Evolutionary conservation across 2,113 vertebrate genomes (phyloP), one percentile per base, ranked within the genome.

Genomic region (Menidia beryllina): DNA sequence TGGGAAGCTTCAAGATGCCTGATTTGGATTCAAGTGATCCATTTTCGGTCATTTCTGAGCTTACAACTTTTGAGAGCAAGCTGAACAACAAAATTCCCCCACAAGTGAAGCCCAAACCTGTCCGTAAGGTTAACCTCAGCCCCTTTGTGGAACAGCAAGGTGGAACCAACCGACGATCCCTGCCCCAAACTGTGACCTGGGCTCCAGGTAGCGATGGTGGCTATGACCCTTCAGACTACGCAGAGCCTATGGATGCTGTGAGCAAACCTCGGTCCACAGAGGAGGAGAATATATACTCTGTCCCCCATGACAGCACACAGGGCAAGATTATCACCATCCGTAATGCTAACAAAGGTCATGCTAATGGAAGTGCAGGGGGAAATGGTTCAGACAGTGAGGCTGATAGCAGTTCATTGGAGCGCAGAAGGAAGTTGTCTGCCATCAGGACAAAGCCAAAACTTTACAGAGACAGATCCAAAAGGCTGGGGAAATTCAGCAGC

Each of bases 291-390:
- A 99, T 99, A 69, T 99, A 99, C 86, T 97, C 97, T 0, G 97
- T 99, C 43, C 97, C 97, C 0, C 96, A 98, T 0, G 97, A 98
- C 90, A 99, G 96, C 91, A 98, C 96, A 34, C 97, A 98, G 61
- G 97, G 97, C 60, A 99, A 99, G 77, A 99, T 99, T 77, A 98
- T 99, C 87, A 98, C 97, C 72, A 94, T 99, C 36, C 93, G 97
- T 2, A 99, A 99, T 38, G 95, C 96, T 62, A 98, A 96, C 93
- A 98, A 97, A 60, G 87, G 94, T 6, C 94, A 97, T 4, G 84
- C 96, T 21, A 98, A 98, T 0, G 93, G 96, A 3, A 94, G 96
- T 0, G 95, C 95, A 1, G 93, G 95, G 0, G 96, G 96, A 14
- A 98, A 98, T 3, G 97, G 97, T 7, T 98, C 97, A 0, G 97